phyloP scores from a whole-genome alignment of 2,113 vertebrate species.

The Agapornis roseicollis region DNA sequence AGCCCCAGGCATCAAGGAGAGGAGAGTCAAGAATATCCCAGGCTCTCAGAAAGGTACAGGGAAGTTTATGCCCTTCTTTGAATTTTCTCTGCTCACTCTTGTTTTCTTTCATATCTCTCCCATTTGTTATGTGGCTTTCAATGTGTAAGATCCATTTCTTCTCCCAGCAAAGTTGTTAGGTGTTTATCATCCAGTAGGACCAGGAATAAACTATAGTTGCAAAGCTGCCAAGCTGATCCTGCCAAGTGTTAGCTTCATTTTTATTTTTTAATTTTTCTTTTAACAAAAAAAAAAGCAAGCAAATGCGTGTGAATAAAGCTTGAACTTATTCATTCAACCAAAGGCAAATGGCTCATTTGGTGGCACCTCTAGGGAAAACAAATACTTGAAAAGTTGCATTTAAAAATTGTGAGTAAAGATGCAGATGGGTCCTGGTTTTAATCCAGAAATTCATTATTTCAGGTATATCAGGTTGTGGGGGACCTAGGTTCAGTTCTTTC shows the following conservation, averaged over 20 bases:
- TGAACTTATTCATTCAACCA: not conserved
- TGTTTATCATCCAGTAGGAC: not conserved
- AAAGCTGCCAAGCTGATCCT: not conserved
- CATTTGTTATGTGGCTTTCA: not conserved
- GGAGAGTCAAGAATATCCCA: not conserved
- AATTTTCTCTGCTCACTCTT: not conserved
- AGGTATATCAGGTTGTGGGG: not conserved
- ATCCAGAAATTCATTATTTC: not conserved
- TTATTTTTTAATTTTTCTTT: not conserved
- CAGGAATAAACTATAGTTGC: not conserved
- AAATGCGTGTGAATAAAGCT: not conserved
- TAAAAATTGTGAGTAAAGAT: not conserved
- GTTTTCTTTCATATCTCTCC: not conserved
- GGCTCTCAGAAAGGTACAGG: not conserved
- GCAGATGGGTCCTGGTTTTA: not conserved
- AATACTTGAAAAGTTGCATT: not conserved
- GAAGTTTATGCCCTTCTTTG: not conserved
- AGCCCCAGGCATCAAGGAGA: constrained; percentile 25
- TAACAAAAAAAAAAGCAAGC: not conserved
- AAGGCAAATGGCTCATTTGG: not conserved
- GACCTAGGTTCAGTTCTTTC: not conserved
- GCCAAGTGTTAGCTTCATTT: not conserved
- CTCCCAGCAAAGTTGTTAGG: not conserved
- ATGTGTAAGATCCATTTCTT: not conserved
- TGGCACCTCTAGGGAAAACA: not conserved